These are phyloP conservation scores for Eilema griseolum DNA, from an alignment of 2,888 invertebrate genomes.

Conservation along the genomic window DNA sequence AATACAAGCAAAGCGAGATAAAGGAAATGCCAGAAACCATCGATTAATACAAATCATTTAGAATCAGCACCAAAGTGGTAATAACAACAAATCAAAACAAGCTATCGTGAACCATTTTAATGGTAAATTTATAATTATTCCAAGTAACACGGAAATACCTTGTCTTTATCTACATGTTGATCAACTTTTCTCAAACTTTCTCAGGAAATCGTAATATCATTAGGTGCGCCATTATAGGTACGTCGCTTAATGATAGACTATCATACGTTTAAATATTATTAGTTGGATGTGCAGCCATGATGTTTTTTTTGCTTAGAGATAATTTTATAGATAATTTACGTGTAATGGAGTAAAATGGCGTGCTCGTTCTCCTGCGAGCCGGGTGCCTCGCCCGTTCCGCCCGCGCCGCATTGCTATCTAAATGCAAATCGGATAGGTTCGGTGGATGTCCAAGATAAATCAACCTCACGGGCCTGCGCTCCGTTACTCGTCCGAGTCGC, in stretches of 20 bases:
- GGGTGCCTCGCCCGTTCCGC: slow-evolving; percentile 54
- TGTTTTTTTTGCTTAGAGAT: slow-evolving; percentile 68
- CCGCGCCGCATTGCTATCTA: slow-evolving; percentile 77
- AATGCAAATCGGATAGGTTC: slow-evolving; percentile 86
- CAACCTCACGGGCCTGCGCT: slow-evolving; percentile 69
- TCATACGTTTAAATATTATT: slow-evolving; percentile 69
- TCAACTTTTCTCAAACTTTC: slow-evolving; percentile 49
- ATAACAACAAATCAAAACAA: slow-evolving; percentile 24
- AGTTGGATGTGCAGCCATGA: slow-evolving; percentile 60
- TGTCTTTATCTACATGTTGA: slow-evolving; percentile 29
- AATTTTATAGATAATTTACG: slow-evolving; percentile 81
- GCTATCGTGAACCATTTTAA: slow-evolving; percentile 19
- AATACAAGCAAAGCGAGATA: slow-evolving; percentile 11
- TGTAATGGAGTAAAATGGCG: slow-evolving; percentile 73
- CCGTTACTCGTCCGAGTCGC: slow-evolving; percentile 72
- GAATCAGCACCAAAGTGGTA: slow-evolving; percentile 16
- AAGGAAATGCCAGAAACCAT: slow-evolving; percentile 16
- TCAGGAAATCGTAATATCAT: slow-evolving; percentile 52
- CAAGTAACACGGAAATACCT: slow-evolving; percentile 24
- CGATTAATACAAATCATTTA: slow-evolving; percentile 21
- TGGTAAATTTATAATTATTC: slow-evolving; percentile 31
- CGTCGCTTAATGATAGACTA: slow-evolving; percentile 52
- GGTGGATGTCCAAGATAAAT: slow-evolving; percentile 84
- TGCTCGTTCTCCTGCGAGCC: slow-evolving; percentile 51
- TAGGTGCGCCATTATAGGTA: slow-evolving; percentile 44